Conservation (phyloP, 2,888 invertebrate genomes). For the Lutraria lutraria region DNA sequence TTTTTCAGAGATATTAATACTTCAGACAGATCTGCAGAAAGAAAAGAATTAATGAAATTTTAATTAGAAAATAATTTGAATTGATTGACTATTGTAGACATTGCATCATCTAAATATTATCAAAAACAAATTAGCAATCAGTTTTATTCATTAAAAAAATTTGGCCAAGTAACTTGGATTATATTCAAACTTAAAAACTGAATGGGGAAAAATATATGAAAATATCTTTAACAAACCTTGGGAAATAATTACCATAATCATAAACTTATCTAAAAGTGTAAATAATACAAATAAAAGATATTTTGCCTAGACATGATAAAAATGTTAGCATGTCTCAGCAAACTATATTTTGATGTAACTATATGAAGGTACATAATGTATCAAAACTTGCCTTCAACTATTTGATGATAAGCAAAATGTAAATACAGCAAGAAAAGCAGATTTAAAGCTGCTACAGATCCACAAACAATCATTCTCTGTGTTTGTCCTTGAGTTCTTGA, state of each 20-base stretch:
- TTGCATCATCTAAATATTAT: background rate
- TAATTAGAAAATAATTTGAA: too few species aligned
- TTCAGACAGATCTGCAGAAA: slow-evolving; percentile 60
- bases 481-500: slow-evolving; percentile 85
- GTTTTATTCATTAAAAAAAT: too few species aligned
- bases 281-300: background rate
- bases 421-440: slow-evolving; percentile 87
- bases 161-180: too few species aligned
- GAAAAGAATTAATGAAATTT: background rate
- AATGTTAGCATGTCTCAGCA: too few species aligned
- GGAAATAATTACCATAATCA: background rate
- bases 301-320: too few species aligned
- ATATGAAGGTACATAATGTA: background rate
- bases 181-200: too few species aligned
- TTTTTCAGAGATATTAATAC: slow-evolving; percentile 56
- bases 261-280: background rate
- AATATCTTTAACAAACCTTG: background rate
- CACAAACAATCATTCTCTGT: slow-evolving; percentile 85
- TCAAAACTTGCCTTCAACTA: slow-evolving; percentile 85
- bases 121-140: too few species aligned
- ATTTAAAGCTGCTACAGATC: slow-evolving; percentile 85
- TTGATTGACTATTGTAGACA: background rate
- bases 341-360: background rate
- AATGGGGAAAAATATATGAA: background rate
- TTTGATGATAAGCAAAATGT: slow-evolving; percentile 88